These are phyloP conservation scores for Borostomias antarcticus DNA, from an alignment of 2,797 vertebrate genomes.

Conservation along the genomic window DNA sequence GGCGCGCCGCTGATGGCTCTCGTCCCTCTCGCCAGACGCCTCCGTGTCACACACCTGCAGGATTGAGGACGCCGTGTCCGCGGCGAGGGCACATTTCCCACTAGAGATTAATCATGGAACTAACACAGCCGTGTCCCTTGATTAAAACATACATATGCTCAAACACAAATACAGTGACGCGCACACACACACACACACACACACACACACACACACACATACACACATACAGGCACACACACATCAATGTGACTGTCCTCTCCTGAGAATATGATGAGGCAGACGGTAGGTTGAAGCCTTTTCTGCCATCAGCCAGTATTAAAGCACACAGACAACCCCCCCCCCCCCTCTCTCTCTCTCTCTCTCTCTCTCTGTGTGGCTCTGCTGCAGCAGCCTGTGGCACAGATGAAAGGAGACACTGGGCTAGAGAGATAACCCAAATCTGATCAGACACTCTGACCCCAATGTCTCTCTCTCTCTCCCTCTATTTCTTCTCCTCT, in stretches of 20 bases:
- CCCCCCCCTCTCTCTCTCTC: constrained; percentile 8
- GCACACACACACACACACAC: constrained; percentile 5
- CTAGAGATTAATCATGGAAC: background rate
- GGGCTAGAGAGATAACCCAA: constrained; percentile 59
- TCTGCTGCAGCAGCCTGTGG: constrained; percentile 24
- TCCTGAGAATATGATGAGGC: constrained; percentile 55
- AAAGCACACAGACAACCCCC: constrained; percentile 32
- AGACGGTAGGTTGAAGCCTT: constrained; percentile 59
- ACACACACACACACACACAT: constrained; percentile 10
- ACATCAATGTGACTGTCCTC: constrained; percentile 43
- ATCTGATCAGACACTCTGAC: constrained; percentile 57
- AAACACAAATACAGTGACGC: constrained; percentile 1
- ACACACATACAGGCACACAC: constrained; percentile 16
- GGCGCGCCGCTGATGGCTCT: too few relatives aligned
- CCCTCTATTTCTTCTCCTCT: constrained; percentile 3
- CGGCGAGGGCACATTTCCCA: too few relatives aligned
- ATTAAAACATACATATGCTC: background rate
- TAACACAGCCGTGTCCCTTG: too few relatives aligned
- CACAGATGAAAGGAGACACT: constrained; percentile 40
- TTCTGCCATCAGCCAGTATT: constrained; percentile 54
- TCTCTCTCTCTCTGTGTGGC: background rate
- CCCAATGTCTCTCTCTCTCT: constrained; percentile 31
- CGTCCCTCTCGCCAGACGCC: background rate
- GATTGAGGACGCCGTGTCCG: background rate
- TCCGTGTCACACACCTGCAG: background rate